A percentile compares a stretch with the other conserved stretches of the same genome.
phyloP scores from a whole-genome alignment of 2,888 invertebrate genomes.

The Apoderus coryli region DNA sequence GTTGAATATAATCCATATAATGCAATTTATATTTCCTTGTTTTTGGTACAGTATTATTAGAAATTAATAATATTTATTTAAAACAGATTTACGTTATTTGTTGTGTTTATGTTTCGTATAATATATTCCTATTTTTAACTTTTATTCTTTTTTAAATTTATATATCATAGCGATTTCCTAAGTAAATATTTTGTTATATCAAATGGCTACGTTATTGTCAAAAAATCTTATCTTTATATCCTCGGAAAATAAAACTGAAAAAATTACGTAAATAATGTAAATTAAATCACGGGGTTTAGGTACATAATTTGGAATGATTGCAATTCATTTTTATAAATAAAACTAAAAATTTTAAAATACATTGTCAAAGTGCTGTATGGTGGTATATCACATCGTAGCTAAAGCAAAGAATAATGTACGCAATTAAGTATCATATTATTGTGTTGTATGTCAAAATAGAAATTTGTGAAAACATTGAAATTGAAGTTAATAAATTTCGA shows the following conservation, averaged over 20 bases:
- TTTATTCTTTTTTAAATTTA: slow-evolving; percentile 28
- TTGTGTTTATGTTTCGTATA: not conserved
- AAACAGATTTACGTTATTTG: no score
- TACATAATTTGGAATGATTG: slow-evolving; percentile 35
- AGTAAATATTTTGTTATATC: slow-evolving; percentile 31
- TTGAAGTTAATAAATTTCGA: no score
- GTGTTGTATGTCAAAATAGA: no score
- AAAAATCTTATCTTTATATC: slow-evolving; percentile 32
- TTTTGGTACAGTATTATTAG: slow-evolving; percentile 29
- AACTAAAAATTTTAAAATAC: slow-evolving; percentile 14
- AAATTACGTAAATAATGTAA: slow-evolving; percentile 27
- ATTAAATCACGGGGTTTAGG: slow-evolving; percentile 29
- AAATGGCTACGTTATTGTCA: slow-evolving; percentile 36
- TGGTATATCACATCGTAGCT: no score
- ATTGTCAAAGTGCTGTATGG: slow-evolving; percentile 11
- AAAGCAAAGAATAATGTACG: no score
- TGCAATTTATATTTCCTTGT: slow-evolving; percentile 19
- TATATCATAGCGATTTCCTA: no score
- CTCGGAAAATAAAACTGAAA: no score
- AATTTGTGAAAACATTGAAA: no score
- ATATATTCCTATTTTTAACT: slow-evolving; percentile 18
- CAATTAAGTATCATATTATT: no score
- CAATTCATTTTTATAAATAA: slow-evolving; percentile 13
- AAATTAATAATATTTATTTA: slow-evolving; percentile 25
- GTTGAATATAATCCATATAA: slow-evolving; percentile 23